These are phyloP conservation scores for Microcaecilia unicolor DNA, from an alignment of 2,797 vertebrate genomes.

Conservation along the genomic window DNA sequence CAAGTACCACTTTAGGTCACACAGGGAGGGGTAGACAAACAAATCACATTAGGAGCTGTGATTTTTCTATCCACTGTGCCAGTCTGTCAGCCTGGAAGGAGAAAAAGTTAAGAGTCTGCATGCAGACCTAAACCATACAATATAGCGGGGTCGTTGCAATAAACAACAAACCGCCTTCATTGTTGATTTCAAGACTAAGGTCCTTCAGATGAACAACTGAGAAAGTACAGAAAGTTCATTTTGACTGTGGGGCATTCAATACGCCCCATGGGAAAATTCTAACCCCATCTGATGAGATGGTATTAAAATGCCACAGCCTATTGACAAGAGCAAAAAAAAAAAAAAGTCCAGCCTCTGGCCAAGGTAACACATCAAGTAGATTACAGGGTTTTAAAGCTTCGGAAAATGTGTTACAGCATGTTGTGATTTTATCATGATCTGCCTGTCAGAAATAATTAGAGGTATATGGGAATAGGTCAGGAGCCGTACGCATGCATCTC, in stretches of 20 bases:
- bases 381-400: neutral
- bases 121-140: too few relatives aligned
- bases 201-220: too few relatives aligned
- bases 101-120: too few relatives aligned
- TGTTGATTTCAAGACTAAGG: too few relatives aligned
- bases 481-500: constrained; percentile 9
- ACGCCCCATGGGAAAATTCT: neutral
- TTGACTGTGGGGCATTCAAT: neutral
- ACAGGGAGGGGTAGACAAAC: too few relatives aligned
- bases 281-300: neutral
- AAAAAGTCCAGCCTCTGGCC: neutral
- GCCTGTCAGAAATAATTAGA: constrained; percentile 15
- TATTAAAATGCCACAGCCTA: neutral
- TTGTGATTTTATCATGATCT: constrained; percentile 2
- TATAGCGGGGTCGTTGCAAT: too few relatives aligned
- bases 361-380: neutral
- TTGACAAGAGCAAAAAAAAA: neutral
- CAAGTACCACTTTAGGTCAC: too few relatives aligned
- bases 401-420: neutral
- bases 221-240: too few relatives aligned
- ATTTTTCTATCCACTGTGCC: too few relatives aligned
- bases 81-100: too few relatives aligned
- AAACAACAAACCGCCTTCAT: too few relatives aligned
- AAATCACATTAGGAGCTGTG: too few relatives aligned
- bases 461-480: neutral